Base-by-base conservation (phyloP, 2,888 invertebrate species). In the Taenaris catops region DNA sequence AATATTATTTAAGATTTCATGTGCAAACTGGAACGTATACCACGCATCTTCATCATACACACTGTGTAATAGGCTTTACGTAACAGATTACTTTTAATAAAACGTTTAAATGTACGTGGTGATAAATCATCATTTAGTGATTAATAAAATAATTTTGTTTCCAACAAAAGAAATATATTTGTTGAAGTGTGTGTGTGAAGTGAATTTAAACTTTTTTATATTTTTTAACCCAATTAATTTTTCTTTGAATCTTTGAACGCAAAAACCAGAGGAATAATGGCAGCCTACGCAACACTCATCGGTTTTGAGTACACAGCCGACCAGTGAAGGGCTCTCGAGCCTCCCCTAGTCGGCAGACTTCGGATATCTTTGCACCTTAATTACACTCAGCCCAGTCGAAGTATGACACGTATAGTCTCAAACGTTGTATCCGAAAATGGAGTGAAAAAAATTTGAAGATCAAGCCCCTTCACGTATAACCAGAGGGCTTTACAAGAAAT, bases 281-380 rank as follows among this genome's bases (percentile, higher is more conserved):
- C 62, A 55, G 67, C 65, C 70, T 70, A 79, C 76, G 81, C 73
- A 76, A 73, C 74, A 71, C 79, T 83, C 72, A 62, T 65, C 62
- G 67, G 63, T 61, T 69, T 63, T 65, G 69, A 83, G 84, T 69
- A 75, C 70, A 69, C 69, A 64, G 65, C 53, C 69, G 68, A 69
- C 79, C 79, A 64, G 61, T 69, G 58, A 62, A 78, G 81, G 56
- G 68, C 64, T 40, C 84, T 84, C 53, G 51, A 72, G 63, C 28
- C 55, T 46, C 58, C 75, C 73, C 70, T 57, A 65, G 63, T 61
- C 63, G 61, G 66, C 64, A 71, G 76, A 73, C 79, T 79, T 76
- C 64, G 76, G 79, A 71, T 81, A 84, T 83, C 84, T 80, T 83
- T 81, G 75, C 81, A 79, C 84, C 79, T 83, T 86, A 84, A 86